These are phyloP conservation scores for Ormia ochracea DNA, from an alignment of 2,888 invertebrate species.

Conservation along the genomic window DNA sequence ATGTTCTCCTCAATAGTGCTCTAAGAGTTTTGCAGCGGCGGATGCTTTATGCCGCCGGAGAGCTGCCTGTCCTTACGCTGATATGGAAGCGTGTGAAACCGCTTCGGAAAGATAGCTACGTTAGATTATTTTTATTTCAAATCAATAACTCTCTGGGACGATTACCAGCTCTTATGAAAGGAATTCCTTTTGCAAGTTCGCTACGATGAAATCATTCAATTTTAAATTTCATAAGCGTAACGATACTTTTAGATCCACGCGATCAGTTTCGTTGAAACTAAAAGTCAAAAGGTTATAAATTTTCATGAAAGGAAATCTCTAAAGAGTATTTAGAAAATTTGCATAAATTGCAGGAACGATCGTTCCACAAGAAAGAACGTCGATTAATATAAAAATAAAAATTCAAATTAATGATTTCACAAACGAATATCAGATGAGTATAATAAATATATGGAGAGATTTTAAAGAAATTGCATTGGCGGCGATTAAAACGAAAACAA, in stretches of 20 bases:
- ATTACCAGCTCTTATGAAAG: no score
- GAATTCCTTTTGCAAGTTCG: no score
- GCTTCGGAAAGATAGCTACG: no score
- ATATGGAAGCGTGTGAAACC: no score
- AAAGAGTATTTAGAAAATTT: constrained; percentile 25
- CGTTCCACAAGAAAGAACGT: constrained; percentile 17
- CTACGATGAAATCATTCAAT: no score
- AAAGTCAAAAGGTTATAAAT: constrained; percentile 48
- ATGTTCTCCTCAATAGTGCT: no score
- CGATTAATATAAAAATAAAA: constrained; percentile 22
- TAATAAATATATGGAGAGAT: constrained; percentile 5
- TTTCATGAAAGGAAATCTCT: constrained; percentile 33
- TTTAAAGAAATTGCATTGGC: background rate
- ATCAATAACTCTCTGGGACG: no score
- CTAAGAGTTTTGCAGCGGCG: no score
- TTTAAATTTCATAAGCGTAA: background rate
- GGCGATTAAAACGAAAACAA: background rate
- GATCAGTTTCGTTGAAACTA: constrained; percentile 30
- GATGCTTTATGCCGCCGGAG: no score
- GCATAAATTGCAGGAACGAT: constrained; percentile 35
- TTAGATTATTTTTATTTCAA: no score
- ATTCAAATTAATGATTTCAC: constrained; percentile 40
- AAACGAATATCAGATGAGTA: constrained; percentile 31
- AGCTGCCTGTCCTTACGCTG: no score
- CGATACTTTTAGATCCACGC: constrained; percentile 24